Conservation (phyloP, 2,888 invertebrate genomes). For the Cremastinae sp. region DNA sequence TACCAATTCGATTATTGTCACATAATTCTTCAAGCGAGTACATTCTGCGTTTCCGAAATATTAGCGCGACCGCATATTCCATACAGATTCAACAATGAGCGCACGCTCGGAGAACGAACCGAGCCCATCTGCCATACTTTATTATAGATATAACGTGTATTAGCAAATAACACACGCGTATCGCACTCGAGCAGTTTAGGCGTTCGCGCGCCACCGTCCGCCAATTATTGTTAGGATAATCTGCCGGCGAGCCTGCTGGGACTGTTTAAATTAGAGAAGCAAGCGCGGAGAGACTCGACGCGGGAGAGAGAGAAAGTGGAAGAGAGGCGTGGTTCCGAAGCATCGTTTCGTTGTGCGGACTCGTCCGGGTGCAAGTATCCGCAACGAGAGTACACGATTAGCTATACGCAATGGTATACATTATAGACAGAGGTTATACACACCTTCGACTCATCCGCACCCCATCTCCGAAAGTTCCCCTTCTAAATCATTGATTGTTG, state of each 20-base stretch:
- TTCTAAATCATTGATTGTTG: conserved; percentile 79
- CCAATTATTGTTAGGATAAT: conserved; percentile 77
- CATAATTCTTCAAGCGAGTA: conserved; percentile 57
- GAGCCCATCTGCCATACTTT: conserved; percentile 51
- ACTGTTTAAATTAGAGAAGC: conserved; percentile 76
- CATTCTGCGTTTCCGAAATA: conserved; percentile 42
- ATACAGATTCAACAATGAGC: conserved; percentile 60
- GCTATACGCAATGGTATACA: conserved; percentile 14
- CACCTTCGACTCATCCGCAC: conserved; percentile 56
- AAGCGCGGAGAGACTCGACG: conserved; percentile 1
- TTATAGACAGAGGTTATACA: conserved; percentile 29
- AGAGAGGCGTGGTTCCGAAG: conserved; percentile 66
- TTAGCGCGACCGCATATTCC: conserved; percentile 33
- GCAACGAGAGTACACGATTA: conserved; percentile 47
- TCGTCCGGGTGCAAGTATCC: conserved; percentile 56
- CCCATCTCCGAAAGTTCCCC: conserved; percentile 35
- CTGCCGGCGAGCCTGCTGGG: conserved; percentile 75
- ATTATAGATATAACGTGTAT: conserved; percentile 51
- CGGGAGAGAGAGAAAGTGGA: conserved; percentile 50
- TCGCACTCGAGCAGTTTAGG: conserved; percentile 60
- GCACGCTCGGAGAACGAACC: conserved; percentile 26
- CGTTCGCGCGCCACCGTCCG: conserved; percentile 56
- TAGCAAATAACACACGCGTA: conserved; percentile 56
- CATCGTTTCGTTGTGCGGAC: conserved; percentile 68
- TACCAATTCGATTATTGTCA: conserved; percentile 59